phyloP scores from a whole-genome alignment of 2,113 vertebrate genomes.

The Psephotus haematonotus region DNA sequence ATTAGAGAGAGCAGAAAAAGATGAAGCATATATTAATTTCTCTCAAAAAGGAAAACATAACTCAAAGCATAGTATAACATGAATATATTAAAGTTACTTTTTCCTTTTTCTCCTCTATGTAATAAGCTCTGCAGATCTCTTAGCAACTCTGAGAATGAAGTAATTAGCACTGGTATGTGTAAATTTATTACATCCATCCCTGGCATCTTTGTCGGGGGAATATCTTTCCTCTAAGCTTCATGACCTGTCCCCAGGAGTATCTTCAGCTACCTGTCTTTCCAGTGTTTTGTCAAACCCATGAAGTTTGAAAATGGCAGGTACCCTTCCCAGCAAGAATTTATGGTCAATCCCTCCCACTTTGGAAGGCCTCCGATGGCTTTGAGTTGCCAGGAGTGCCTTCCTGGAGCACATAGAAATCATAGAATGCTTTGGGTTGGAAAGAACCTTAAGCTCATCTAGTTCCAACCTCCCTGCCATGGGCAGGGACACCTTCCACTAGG shows the following conservation, averaged over 20 bases:
- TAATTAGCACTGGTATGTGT: not conserved
- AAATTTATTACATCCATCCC: not conserved
- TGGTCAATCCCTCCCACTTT: not conserved
- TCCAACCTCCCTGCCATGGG: not conserved
- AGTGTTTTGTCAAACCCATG: not conserved
- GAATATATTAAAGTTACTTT: not conserved
- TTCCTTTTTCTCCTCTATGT: not conserved
- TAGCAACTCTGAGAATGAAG: not conserved
- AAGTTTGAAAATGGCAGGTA: not conserved
- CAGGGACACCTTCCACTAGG: too few species aligned
- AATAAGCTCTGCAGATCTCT: not conserved
- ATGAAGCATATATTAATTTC: not conserved
- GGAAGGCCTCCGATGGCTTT: not conserved
- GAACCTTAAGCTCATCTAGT: not conserved
- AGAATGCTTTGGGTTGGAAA: not conserved
- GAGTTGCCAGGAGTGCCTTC: not conserved
- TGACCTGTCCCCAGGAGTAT: not conserved
- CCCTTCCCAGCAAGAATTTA: not conserved
- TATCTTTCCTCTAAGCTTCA: not conserved
- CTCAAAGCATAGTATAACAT: not conserved
- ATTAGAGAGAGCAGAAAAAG: not conserved
- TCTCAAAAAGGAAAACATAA: not conserved
- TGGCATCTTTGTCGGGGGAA: not conserved
- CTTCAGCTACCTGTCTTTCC: not conserved
- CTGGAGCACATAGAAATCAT: not conserved